Percentiles rank a stretch among this genome's conserved stretches.
phyloP scores from a whole-genome alignment of 2,888 invertebrate genomes.

The Scaptomyza caliginosa region DNA sequence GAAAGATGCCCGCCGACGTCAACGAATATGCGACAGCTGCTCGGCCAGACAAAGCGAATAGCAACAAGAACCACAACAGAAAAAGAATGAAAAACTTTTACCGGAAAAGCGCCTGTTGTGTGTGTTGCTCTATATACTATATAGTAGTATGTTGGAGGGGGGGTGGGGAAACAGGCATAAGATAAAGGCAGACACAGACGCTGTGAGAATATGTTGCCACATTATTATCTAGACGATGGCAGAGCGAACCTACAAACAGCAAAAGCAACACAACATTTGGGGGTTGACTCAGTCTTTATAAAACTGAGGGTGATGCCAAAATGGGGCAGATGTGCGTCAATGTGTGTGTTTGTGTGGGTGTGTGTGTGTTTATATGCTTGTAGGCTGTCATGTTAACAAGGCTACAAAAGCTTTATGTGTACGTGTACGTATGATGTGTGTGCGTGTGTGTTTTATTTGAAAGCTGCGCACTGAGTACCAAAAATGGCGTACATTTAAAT shows the following conservation, averaged over 20 bases:
- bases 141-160: slow-evolving; percentile 5
- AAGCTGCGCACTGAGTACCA: slow-evolving; percentile 60
- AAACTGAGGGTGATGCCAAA: slow-evolving; percentile 42
- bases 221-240: slow-evolving; percentile 71
- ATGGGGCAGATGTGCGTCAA: slow-evolving; percentile 45
- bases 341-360: background rate
- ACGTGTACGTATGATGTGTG: slow-evolving; percentile 11
- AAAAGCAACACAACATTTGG: slow-evolving; percentile 5
- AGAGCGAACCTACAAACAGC: slow-evolving; percentile 42
- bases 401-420: slow-evolving; percentile 60
- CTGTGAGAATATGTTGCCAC: slow-evolving; percentile 78
- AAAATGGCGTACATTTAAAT: slow-evolving; percentile 58
- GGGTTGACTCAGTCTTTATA: slow-evolving; percentile 15
- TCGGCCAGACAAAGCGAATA: slow-evolving; percentile 58
- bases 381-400: slow-evolving; percentile 80
- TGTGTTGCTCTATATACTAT: slow-evolving; percentile 37
- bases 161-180: slow-evolving; percentile 21
- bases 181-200: slow-evolving; percentile 72
- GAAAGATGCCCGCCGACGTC: slow-evolving; percentile 50
- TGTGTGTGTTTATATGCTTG: slow-evolving; percentile 71
- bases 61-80: slow-evolving; percentile 25
- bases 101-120: slow-evolving; percentile 44
- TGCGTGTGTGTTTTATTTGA: slow-evolving; percentile 61
- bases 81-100: slow-evolving; percentile 38
- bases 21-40: slow-evolving; percentile 68